A percentile compares a stretch with the other conserved stretches of the same genome.
phyloP scores from a whole-genome alignment of 2,888 invertebrate genomes.

The Callimorpha dominula region DNA sequence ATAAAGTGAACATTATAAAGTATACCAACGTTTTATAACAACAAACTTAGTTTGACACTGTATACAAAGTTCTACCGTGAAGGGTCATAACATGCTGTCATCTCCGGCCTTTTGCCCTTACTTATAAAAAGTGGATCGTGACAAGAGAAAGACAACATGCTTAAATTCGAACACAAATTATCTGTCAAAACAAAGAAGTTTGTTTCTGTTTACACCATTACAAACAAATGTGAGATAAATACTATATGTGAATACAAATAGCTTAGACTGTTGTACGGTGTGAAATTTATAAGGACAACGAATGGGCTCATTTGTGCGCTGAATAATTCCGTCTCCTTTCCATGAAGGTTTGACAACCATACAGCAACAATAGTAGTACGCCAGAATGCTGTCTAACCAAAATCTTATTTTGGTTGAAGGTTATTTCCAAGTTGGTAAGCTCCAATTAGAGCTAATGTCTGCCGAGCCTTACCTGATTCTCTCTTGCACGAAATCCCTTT shows the following conservation, averaged over 20 bases:
- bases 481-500: too few species aligned
- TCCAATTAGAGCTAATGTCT: too few species aligned
- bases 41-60: not conserved
- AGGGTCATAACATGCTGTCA: constrained; percentile 18
- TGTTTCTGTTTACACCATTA: not conserved
- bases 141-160: constrained; percentile 12
- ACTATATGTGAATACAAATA: not conserved
- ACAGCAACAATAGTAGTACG: too few species aligned
- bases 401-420: too few species aligned
- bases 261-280: too few species aligned
- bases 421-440: too few species aligned
- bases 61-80: constrained; percentile 7
- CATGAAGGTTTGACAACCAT: too few species aligned
- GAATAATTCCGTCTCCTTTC: too few species aligned
- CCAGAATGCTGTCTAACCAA: too few species aligned
- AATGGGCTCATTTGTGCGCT: too few species aligned
- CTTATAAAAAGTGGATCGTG: constrained; percentile 21
- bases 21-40: not conserved
- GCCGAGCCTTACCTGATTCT: too few species aligned
- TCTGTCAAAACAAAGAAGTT: constrained; percentile 14
- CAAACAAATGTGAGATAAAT: not conserved
- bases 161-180: constrained; percentile 13
- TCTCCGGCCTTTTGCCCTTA: constrained; percentile 16
- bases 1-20: not conserved
- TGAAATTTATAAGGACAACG: too few species aligned